Base-by-base conservation (phyloP, 2,797 vertebrate species). In the Dicrostonyx torquatus region DNA sequence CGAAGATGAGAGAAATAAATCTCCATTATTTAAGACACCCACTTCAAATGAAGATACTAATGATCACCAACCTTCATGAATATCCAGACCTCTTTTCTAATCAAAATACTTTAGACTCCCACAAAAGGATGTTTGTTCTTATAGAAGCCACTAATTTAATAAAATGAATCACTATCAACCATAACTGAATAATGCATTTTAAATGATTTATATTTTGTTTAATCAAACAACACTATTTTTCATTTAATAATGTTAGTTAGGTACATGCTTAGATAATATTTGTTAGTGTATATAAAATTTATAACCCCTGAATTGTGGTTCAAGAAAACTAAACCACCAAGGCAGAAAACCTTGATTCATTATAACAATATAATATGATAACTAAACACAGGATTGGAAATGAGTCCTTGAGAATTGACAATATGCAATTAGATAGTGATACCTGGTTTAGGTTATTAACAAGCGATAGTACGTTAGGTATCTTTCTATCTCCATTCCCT, bases 131-230 rank as follows among this genome's bases (percentile, higher is more conserved):
- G 17, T 15, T 37, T 92, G 15, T 87, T 95, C 60, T 93, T 91
- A 62, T 62, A 80, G 24, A 77, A 87, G n/a, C 14, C 76, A 87
- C 40, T 60, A 31, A 94, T 82, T 95, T 85, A 84, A 90, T 66
- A 87, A 91, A 91, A 93, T 93, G 14, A 89, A 92, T 90, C 20
- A 70, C 87, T 87, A 94, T 80, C 70, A 92, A 14, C 15, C 31
- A 89, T 55, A 91, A 48, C 78, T 95, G 53, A 96, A 84, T 95
- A 95, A 91, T 77, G 14, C 29, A 91, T 94, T 95, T 64, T 85
- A 68, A 90, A 70, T 87, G 31, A 93, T 89, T 83, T 83, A 83
- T 37, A 31, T 13, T 83, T 86, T 95, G 60, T 58, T 86, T 89
- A 94, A 45, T 53, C 53, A 93, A 91, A 93, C 29, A 91, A 93